Evolutionary conservation across 2,113 vertebrate species (phyloP).

Genomic region (Hydrolagus affinis): DNA sequence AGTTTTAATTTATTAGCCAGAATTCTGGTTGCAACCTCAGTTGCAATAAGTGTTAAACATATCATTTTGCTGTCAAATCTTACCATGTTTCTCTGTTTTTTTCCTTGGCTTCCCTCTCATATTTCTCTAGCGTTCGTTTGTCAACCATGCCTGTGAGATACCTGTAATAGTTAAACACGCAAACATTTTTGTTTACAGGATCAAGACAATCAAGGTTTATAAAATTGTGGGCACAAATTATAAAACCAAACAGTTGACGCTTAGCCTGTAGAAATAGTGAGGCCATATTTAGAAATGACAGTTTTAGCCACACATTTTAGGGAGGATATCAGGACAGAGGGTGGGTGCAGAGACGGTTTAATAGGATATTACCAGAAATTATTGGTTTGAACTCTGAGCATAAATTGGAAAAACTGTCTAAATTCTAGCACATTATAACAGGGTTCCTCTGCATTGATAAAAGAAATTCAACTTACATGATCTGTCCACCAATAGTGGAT

Average conservation of each 20-base stretch:
- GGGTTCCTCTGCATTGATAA: no score
- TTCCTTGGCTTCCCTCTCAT: slow-evolving; percentile 97
- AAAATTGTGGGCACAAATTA: no score
- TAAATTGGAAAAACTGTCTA: no score
- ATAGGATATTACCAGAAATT: not conserved
- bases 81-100: slow-evolving; percentile 99
- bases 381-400: not conserved
- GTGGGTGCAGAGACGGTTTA: not conserved
- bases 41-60: not conserved
- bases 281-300: slow-evolving; percentile 19
- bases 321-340: no score
- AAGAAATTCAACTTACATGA: slow-evolving; percentile 77
- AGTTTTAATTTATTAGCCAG: not conserved
- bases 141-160: slow-evolving; percentile 98
- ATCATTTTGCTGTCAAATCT: slow-evolving; percentile 34
- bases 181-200: not conserved
- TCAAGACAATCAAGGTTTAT: no score
- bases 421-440: not conserved
- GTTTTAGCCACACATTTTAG: no score
- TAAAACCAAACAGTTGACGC: no score
- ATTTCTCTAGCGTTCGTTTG: slow-evolving; percentile 96
- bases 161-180: slow-evolving; percentile 51
- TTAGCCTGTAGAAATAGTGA: no score
- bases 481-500: slow-evolving; percentile 96
- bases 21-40: not conserved